Evolutionary conservation across 2,888 invertebrate species (phyloP).

Genomic region (Neoscelio sp.): DNA sequence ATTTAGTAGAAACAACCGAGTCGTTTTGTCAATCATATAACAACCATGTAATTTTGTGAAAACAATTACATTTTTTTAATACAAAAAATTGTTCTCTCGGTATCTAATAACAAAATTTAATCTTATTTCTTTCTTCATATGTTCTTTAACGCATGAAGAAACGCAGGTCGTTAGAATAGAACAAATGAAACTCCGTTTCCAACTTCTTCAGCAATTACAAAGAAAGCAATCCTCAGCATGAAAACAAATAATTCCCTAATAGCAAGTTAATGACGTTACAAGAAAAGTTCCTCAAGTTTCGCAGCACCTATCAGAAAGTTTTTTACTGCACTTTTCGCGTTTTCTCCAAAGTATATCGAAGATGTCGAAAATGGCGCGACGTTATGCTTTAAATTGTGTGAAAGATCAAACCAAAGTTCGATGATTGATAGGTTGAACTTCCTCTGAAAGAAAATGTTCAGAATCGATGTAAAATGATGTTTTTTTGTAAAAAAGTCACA

Average conservation of each 20-base stretch:
- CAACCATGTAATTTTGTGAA: no score
- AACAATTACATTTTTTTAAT: no score
- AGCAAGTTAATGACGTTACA: constrained; percentile 27
- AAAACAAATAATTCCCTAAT: constrained; percentile 26
- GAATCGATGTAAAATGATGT: constrained; percentile 7
- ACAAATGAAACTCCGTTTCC: not conserved
- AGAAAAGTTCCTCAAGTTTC: constrained; percentile 4
- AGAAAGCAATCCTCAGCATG: constrained; percentile 18
- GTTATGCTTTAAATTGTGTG: constrained; percentile 10
- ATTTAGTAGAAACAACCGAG: no score
- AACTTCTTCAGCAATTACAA: constrained; percentile 10
- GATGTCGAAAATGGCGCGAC: constrained; percentile 9
- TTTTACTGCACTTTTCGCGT: constrained; percentile 4
- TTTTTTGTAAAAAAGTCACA: not conserved
- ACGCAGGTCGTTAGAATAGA: constrained; percentile 13
- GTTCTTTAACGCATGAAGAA: not conserved
- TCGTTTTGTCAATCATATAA: no score
- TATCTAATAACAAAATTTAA: no score
- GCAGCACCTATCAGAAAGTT: constrained; percentile 10
- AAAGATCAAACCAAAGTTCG: not conserved
- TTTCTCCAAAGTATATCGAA: constrained; percentile 4
- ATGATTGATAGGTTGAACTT: constrained; percentile 11
- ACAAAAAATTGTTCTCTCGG: no score
- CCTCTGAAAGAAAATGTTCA: not conserved
- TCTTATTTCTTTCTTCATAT: constrained; percentile 27